A percentile compares a stretch with the other conserved stretches of the same genome.
Conservation (phyloP, 2,797 vertebrate genomes). For the Gymnoscopelus microlampas region DNA sequence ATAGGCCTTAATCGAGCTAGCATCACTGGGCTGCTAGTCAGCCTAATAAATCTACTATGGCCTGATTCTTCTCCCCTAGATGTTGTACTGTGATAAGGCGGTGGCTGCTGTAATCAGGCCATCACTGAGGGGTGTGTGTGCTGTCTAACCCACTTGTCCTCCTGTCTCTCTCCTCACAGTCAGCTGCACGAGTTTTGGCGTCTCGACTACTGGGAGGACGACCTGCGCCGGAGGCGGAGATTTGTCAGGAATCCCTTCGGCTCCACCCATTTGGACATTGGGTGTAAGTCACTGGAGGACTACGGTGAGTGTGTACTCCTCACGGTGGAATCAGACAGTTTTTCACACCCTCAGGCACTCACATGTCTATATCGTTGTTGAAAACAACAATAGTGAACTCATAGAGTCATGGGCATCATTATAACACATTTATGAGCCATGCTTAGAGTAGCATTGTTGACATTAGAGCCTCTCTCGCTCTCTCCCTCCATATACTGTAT, state of each 20-base stretch:
- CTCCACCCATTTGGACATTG: conserved; percentile 92
- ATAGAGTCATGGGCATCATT: conserved; percentile 1
- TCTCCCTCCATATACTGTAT: too few species aligned
- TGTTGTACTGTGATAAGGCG: conserved; percentile 52
- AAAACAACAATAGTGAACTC: conserved; percentile 2
- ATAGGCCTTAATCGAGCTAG: conserved; percentile 65
- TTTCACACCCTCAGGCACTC: neutral
- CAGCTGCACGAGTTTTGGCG: conserved; percentile 97
- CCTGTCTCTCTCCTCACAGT: conserved; percentile 76
- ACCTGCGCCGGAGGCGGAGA: conserved; percentile 92
- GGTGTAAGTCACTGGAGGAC: conserved; percentile 89
- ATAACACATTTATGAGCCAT: conserved; percentile 16
- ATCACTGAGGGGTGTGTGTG: conserved; percentile 33
- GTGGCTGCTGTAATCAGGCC: conserved; percentile 49
- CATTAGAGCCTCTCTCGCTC: too few species aligned
- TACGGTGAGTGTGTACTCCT: conserved; percentile 86
- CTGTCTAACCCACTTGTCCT: conserved; percentile 52
- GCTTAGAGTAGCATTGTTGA: neutral
- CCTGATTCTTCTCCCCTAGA: conserved; percentile 49
- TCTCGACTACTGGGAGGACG: conserved; percentile 99
- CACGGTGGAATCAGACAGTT: neutral
- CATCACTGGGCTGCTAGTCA: conserved; percentile 50
- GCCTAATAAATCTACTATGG: conserved; percentile 55
- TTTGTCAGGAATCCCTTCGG: conserved; percentile 97
- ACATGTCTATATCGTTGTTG: conserved; percentile 15